Percentiles rank a stretch among this genome's conserved stretches.
These are phyloP conservation scores for Synergus itoensis DNA, from an alignment of 2,888 invertebrate genomes.

Conservation along the genomic window DNA sequence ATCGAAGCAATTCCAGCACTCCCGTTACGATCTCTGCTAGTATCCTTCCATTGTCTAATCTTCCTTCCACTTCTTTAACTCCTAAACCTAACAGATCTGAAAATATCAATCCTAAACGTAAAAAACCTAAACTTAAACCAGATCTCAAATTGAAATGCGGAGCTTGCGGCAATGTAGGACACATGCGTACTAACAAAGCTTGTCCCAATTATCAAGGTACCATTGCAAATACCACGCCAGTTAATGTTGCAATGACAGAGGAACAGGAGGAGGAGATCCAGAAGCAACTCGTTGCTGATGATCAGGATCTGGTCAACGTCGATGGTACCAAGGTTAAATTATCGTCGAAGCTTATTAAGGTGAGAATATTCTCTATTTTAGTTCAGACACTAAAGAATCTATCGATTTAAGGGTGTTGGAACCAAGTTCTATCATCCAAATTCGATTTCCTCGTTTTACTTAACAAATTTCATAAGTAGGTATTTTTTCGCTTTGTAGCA, in stretches of 20 bases:
- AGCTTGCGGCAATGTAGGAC: constrained; percentile 92
- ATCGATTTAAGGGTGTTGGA: no score
- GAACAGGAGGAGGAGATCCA: constrained; percentile 90
- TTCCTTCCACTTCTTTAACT: constrained; percentile 49
- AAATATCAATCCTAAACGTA: constrained; percentile 81
- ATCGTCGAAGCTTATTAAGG: constrained; percentile 90
- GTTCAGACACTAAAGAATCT: not conserved
- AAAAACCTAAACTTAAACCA: constrained; percentile 90
- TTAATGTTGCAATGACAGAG: constrained; percentile 86
- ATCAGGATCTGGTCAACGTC: constrained; percentile 92
- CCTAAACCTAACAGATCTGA: constrained; percentile 56
- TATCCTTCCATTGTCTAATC: constrained; percentile 63
- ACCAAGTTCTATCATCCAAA: not conserved
- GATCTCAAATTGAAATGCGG: constrained; percentile 95
- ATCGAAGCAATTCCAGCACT: constrained; percentile 66
- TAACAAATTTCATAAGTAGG: no score
- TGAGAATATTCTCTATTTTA: constrained; percentile 62
- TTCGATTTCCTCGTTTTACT: not conserved
- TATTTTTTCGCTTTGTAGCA: no score
- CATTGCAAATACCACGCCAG: constrained; percentile 79
- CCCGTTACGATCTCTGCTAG: constrained; percentile 66
- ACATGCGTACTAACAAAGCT: constrained; percentile 95
- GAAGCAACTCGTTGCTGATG: constrained; percentile 86
- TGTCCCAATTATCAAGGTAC: constrained; percentile 93
- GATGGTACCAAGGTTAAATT: constrained; percentile 97